Conservation (phyloP, 2,797 vertebrate genomes). For the Stomatorhinus walkeri region DNA sequence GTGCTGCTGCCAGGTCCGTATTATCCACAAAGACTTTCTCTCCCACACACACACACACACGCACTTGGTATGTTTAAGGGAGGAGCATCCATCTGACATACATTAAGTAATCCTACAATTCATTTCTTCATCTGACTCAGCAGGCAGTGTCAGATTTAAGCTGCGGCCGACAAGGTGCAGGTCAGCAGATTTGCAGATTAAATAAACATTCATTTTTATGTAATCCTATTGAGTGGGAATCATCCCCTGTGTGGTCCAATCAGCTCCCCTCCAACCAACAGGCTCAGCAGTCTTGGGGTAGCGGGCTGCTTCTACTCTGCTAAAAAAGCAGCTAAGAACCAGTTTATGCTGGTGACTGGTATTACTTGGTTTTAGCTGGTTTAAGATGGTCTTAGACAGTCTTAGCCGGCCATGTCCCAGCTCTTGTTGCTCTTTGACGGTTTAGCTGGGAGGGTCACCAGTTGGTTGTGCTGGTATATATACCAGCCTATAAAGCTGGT, state of each 20-base stretch:
- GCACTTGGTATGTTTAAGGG: neutral
- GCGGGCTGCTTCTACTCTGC: neutral
- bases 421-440: neutral
- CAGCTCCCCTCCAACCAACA: neutral
- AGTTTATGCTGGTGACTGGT: neutral
- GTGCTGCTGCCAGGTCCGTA: neutral
- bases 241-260: neutral
- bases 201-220: neutral
- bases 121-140: neutral
- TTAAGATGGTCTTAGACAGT: neutral
- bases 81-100: neutral
- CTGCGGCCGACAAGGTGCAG: neutral
- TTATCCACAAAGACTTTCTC: neutral
- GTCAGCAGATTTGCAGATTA: slow-evolving; percentile 12
- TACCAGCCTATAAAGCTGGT: neutral
- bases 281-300: neutral
- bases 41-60: neutral
- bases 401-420: neutral
- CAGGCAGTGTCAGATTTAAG: neutral
- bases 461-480: neutral
- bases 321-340: neutral
- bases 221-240: neutral
- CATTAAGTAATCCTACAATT: neutral
- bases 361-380: neutral
- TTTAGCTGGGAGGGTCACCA: neutral